Evolutionary conservation across 1,140 invertebrate genomes (phyloP).

Genomic region (Cotesia typhae): DNA sequence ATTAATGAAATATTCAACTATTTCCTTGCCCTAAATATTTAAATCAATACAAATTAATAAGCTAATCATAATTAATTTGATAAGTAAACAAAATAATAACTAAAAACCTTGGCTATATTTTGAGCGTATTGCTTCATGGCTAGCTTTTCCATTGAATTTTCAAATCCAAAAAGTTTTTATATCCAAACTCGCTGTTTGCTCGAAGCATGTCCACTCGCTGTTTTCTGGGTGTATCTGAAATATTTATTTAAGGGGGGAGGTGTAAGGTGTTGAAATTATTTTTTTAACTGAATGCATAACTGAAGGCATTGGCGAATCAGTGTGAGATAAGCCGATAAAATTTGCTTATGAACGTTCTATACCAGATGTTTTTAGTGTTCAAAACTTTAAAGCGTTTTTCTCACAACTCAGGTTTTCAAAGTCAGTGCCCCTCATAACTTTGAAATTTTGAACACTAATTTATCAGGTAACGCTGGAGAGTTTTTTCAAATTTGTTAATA

Average conservation of each 20-base stretch:
- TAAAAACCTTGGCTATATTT: constrained; percentile 84
- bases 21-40: constrained; percentile 85
- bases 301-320: neutral
- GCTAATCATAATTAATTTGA: constrained; percentile 6
- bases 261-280: neutral
- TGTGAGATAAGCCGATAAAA: no score
- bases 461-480: no score
- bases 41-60: constrained; percentile 18
- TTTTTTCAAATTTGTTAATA: no score
- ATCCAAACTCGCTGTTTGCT: constrained; percentile 92
- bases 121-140: constrained; percentile 97
- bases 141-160: constrained; percentile 94
- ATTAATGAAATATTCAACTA: constrained; percentile 91
- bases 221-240: constrained; percentile 84
- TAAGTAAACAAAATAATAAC: constrained; percentile 27
- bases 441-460: no score
- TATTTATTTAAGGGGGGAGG: neutral
- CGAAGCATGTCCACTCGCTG: constrained; percentile 95
- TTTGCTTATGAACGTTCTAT: no score
- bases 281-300: neutral
- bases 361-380: no score
- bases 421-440: no score
- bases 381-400: no score
- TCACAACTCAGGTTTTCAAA: no score
- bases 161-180: constrained; percentile 98